Conservation (phyloP, 2,797 vertebrate species). For the Melanogrammus aeglefinus region DNA sequence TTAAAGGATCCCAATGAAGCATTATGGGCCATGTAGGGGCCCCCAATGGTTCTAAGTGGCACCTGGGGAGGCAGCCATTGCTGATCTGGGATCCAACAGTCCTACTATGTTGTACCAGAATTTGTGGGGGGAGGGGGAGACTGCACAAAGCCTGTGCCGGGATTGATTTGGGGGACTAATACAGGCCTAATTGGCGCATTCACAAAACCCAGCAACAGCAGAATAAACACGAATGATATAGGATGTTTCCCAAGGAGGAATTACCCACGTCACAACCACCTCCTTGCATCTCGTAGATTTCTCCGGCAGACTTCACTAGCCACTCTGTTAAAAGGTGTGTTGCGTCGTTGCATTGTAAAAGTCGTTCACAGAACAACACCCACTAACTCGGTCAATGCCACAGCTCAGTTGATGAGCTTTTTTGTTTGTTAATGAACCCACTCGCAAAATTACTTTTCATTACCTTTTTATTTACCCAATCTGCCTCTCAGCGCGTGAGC, state of each 20-base stretch:
- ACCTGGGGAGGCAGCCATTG: not conserved
- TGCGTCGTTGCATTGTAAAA: not conserved
- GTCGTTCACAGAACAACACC: not conserved
- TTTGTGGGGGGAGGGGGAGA: not conserved
- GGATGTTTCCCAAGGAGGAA: too few relatives aligned
- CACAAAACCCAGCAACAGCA: too few relatives aligned
- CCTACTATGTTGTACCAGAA: not conserved
- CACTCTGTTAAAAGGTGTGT: not conserved
- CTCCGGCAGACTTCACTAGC: too few relatives aligned
- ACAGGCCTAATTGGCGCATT: not conserved
- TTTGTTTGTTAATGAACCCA: not conserved
- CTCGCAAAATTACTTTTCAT: not conserved
- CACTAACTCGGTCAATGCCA: not conserved
- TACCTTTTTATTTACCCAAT: constrained; percentile 4
- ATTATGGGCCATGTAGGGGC: not conserved
- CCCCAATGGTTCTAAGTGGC: not conserved
- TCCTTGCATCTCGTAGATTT: too few relatives aligned
- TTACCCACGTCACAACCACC: too few relatives aligned
- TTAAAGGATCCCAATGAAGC: not conserved
- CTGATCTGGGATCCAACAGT: not conserved
- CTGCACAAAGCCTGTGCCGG: not conserved
- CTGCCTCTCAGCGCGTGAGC: constrained; percentile 23
- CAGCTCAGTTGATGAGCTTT: not conserved
- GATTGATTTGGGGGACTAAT: not conserved
- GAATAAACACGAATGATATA: too few relatives aligned